Conservation (phyloP, 2,888 invertebrate genomes). For the Drosophila mercatorum region DNA sequence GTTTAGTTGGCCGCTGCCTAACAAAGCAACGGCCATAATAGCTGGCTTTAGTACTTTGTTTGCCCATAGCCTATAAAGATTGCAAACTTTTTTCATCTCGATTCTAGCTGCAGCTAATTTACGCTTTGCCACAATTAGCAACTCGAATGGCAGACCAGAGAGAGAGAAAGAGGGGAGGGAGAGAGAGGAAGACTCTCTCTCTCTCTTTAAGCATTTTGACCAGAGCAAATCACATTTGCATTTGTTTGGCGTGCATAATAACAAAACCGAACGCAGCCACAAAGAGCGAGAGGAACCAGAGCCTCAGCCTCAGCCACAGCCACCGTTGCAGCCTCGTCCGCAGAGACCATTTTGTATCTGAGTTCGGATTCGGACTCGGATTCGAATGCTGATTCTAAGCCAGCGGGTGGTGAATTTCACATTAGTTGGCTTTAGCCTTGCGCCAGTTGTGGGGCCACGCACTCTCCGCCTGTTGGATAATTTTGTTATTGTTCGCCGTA, state of each 20-base stretch:
- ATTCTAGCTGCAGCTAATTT: constrained; percentile 42
- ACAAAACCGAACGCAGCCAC: constrained; percentile 26
- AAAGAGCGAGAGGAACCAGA: background rate
- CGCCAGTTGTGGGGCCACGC: constrained; percentile 20
- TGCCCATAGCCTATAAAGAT: constrained; percentile 29
- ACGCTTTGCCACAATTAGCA: constrained; percentile 45
- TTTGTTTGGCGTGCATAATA: constrained; percentile 41
- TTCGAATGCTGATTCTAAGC: constrained; percentile 21
- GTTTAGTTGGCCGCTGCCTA: constrained; percentile 35
- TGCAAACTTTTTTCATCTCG: constrained; percentile 1
- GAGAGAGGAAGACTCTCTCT: constrained; percentile 8
- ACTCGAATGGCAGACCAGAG: constrained; percentile 18
- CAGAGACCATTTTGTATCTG: constrained; percentile 13
- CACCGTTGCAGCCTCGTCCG: constrained; percentile 3
- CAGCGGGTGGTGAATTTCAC: constrained; percentile 56
- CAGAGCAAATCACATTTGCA: constrained; percentile 57
- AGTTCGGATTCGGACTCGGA: constrained; percentile 12
- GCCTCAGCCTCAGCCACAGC: constrained; percentile 5
- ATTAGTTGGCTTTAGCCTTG: constrained; percentile 69
- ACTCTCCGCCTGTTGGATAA: constrained; percentile 34
- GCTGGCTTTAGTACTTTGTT: constrained; percentile 48
- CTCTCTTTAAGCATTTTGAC: constrained; percentile 61
- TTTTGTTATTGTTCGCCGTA: constrained; percentile 50
- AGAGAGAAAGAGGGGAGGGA: no score
- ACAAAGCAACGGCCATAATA: constrained; percentile 49